Evolutionary conservation across 2,113 vertebrate genomes (phyloP).

Genomic region (Perccottus glenii): DNA sequence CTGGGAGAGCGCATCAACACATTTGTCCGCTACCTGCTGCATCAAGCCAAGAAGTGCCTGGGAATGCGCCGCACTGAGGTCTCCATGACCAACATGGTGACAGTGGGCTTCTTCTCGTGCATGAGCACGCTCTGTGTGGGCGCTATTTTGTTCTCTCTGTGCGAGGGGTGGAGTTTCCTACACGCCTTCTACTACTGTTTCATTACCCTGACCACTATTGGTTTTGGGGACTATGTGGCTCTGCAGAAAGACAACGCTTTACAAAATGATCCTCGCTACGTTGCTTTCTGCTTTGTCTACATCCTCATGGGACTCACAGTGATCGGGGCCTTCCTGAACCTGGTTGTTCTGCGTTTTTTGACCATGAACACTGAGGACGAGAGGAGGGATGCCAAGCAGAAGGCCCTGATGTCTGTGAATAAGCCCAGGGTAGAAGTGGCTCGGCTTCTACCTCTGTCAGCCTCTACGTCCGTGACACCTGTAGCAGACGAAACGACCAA

Average conservation of each 20-base stretch:
- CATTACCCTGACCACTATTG: conserved; percentile 98
- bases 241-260: conserved; percentile 94
- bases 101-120: conserved; percentile 96
- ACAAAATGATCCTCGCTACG: conserved; percentile 93
- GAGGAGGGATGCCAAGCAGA: conserved; percentile 88
- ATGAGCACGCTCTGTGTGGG: conserved; percentile 91
- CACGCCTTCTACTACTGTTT: conserved; percentile 99
- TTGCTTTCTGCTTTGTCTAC: conserved; percentile 98
- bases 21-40: conserved; percentile 90
- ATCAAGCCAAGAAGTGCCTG: conserved; percentile 90
- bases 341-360: conserved; percentile 97
- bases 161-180: conserved; percentile 97
- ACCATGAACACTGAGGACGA: conserved; percentile 97
- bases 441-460: conserved; percentile 40
- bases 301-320: conserved; percentile 95
- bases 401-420: conserved; percentile 80
- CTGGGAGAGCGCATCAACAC: conserved; percentile 97
- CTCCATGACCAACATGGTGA: conserved; percentile 99
- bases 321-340: conserved; percentile 96
- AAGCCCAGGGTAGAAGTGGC: conserved; percentile 63
- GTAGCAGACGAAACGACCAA: conserved; percentile 25
- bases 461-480: conserved; percentile 47
- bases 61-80: conserved; percentile 89
- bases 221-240: conserved; percentile 84
- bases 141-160: conserved; percentile 90